Base-by-base conservation (phyloP, 2,113 vertebrate genomes). In the Aphelocoma coerulescens region DNA sequence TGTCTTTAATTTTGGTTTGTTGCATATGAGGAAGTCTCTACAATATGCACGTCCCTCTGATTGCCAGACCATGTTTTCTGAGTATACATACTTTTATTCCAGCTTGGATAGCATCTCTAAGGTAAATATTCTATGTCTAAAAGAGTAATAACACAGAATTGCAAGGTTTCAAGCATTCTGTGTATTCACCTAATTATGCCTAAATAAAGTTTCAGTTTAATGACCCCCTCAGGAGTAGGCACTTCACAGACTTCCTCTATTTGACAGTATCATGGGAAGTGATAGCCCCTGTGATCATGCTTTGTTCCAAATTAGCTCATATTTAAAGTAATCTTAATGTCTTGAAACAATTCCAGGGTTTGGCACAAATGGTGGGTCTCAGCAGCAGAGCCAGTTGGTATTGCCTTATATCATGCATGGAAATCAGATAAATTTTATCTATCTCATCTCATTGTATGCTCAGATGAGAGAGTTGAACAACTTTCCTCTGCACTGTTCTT, bases 211-310 rank as follows among this genome's bases (percentile, higher is more conserved):
- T 85, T 85, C n/a, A n/a, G 35, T 75, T 85, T 49, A 57, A 44
- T 78, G 73, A 89, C 65, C 30, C 11, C 43, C 11, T 89, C 17
- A 52, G 77, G 18, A 1, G 3, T 11, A 75, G 63, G 43, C 2
- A 4, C 57, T 85, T 95, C 71, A 54, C 22, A 72, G 61, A 90
- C 73, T 67, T 26, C 67, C 55, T 65, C 41, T 85, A 77, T 94
- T 74, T 69, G 37, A 41, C 46, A 33, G 18, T 87, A 22, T 43
- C 39, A 27, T 55, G 24, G 43, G 35, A 77, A 84, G 41, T 41
- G 17, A 69, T 58, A 80, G 43, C 23, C 48, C 35, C 28, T 62
- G 33, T 0, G 0, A 63, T 59, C 23, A 24, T 20, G 2, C 20
- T 69, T 91, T 69, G 10, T 93, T 75, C 61, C 39, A 75, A 72